Conservation (phyloP, 2,888 invertebrate species). For the Spilarctia lutea region DNA sequence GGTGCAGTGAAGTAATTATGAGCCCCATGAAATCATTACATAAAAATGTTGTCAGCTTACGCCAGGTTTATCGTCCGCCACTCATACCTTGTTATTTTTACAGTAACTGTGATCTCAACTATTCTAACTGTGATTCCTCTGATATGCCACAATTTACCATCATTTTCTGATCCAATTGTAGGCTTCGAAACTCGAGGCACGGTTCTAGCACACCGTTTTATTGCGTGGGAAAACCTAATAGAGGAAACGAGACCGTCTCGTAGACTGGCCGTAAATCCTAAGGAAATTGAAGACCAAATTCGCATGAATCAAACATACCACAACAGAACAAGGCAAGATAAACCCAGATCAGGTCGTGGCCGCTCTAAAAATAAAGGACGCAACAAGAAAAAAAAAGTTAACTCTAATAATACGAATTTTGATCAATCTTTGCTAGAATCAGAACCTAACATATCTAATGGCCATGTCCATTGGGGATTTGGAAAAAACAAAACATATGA, state of each 20-base stretch:
- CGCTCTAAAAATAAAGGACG: slow-evolving; percentile 73
- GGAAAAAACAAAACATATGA: slow-evolving; percentile 87
- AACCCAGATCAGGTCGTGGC: slow-evolving; percentile 70
- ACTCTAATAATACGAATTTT: slow-evolving; percentile 64
- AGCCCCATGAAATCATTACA: slow-evolving; percentile 64
- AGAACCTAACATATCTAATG: slow-evolving; percentile 68
- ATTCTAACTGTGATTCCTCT: slow-evolving; percentile 77
- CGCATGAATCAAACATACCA: slow-evolving; percentile 78
- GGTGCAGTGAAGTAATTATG: slow-evolving; percentile 74
- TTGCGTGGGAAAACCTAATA: slow-evolving; percentile 94
- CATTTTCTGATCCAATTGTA: slow-evolving; percentile 95
- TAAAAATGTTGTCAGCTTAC: slow-evolving; percentile 80
- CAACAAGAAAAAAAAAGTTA: slow-evolving; percentile 71
- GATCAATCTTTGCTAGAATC: slow-evolving; percentile 64
- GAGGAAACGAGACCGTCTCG: slow-evolving; percentile 91
- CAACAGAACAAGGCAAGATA: slow-evolving; percentile 69
- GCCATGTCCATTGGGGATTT: slow-evolving; percentile 85
- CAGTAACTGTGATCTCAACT: slow-evolving; percentile 74
- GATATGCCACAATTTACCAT: slow-evolving; percentile 85
- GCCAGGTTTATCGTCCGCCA: slow-evolving; percentile 83
- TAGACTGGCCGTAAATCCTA: slow-evolving; percentile 90
- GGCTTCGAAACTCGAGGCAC: slow-evolving; percentile 98
- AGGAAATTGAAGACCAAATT: slow-evolving; percentile 86
- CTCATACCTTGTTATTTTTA: slow-evolving; percentile 77
- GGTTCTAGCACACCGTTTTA: slow-evolving; percentile 91